Base-by-base conservation (phyloP, 2,113 vertebrate species). In the Tylochromis polylepis region DNA sequence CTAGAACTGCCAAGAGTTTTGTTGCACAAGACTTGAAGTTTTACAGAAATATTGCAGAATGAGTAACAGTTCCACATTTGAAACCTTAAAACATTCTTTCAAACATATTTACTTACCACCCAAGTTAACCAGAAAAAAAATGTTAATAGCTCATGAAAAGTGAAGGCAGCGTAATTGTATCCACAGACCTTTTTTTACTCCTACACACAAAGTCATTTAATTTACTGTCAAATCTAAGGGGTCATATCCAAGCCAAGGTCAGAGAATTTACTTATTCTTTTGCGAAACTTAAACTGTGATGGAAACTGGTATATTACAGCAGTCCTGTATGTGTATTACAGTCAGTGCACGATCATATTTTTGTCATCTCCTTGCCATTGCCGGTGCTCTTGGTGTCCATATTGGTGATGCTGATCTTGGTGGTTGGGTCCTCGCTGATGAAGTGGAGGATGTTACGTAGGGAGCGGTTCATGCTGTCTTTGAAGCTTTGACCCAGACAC, bases 401-500 rank as follows among this genome's bases (percentile, higher is more conserved):
- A 4, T 65, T 70, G 0, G 58, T 12, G 24, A 70, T 29, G 55
- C 7, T 91, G 2, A 12, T 2, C 12, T 18, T 81, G 38, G 2
- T 12, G 2, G 2, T 5, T 0, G 93, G 83, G 0, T 98, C 98
- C 1, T 99, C 98, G 0, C 89, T 94, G 85, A 97, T 58, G 22
- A 96, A 95, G 0, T 96, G 88, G 6, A 99, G 34, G 0, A 96
- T 4, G 1, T 89, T 82, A 2, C 94, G 94, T 38, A 98, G 67
- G 0, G 97, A 97, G 78, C 93, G 95, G 10, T 22, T 88, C 82
- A 97, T 83, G 18, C 94, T 96, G 18, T 89, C 55, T 10, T 96
- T 96, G 92, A 98, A 97, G 24, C 96, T 91, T 1, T 83, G 94
- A 1, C 97, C 98, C 97, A 0, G 98, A 94, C n/a, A 97, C 92